These are phyloP conservation scores for Mormyrus lacerda DNA, from an alignment of 2,113 vertebrate species.

Conservation along the genomic window DNA sequence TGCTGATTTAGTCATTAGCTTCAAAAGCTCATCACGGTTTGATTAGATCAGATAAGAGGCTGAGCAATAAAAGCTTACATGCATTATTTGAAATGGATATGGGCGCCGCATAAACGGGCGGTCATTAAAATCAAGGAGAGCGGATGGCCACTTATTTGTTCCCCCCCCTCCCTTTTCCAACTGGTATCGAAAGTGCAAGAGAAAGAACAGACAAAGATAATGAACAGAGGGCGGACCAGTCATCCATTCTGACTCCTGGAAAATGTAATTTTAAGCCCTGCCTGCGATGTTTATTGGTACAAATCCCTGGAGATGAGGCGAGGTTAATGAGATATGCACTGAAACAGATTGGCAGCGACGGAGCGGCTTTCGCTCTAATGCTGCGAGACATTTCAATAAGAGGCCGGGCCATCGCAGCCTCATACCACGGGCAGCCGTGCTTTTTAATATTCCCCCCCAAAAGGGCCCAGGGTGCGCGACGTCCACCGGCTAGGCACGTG, in stretches of 20 bases:
- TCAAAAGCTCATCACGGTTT: slow-evolving; percentile 5
- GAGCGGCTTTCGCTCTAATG: slow-evolving; percentile 57
- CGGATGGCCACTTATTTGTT: not conserved
- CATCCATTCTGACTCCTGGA: slow-evolving; percentile 47
- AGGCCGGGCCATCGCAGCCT: slow-evolving; percentile 45
- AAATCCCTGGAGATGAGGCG: slow-evolving; percentile 62
- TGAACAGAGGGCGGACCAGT: slow-evolving; percentile 40
- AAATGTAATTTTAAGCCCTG: slow-evolving; percentile 57
- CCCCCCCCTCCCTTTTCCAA: slow-evolving; percentile 5
- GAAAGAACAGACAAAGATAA: slow-evolving; percentile 30
- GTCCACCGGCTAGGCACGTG: not conserved
- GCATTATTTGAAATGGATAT: slow-evolving; percentile 11
- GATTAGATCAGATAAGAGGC: not conserved
- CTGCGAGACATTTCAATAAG: slow-evolving; percentile 62
- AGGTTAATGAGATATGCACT: slow-evolving; percentile 82
- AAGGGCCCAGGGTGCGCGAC: not conserved
- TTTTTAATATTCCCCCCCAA: slow-evolving; percentile 58
- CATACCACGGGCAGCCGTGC: slow-evolving; percentile 50
- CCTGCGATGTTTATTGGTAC: slow-evolving; percentile 63
- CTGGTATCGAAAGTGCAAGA: slow-evolving; percentile 16
- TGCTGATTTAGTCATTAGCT: not conserved
- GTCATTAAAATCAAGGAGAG: slow-evolving; percentile 22
- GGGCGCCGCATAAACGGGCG: slow-evolving; percentile 14
- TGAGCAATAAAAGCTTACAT: slow-evolving; percentile 18
- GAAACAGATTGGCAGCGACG: slow-evolving; percentile 58